A percentile compares a stretch with the other conserved stretches of the same genome.
phyloP scores from a whole-genome alignment of 2,888 invertebrate species.

The Xiphydria camelus region DNA sequence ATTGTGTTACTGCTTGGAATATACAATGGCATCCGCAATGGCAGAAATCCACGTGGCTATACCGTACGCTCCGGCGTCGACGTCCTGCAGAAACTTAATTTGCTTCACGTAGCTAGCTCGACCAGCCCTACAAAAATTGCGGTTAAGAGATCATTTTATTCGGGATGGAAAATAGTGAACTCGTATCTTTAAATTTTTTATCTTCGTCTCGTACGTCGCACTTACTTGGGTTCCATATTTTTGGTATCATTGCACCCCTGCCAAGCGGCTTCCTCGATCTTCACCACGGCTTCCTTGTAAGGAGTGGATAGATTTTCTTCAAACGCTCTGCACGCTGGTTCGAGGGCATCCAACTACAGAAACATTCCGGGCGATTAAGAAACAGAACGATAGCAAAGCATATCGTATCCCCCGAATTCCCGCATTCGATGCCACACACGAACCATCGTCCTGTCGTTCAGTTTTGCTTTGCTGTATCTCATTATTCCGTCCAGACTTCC shows the following conservation, averaged over 20 bases:
- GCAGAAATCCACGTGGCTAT: constrained; percentile 67
- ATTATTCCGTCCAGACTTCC: constrained; percentile 65
- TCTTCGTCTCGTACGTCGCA: constrained; percentile 3
- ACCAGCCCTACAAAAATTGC: constrained; percentile 63
- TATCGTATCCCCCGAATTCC: neutral
- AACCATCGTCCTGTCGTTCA: constrained; percentile 79
- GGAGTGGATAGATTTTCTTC: constrained; percentile 47
- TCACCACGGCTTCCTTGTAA: constrained; percentile 47
- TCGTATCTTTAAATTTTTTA: neutral
- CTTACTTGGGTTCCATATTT: constrained; percentile 63
- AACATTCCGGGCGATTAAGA: neutral
- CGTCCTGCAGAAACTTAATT: constrained; percentile 57
- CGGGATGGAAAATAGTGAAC: neutral
- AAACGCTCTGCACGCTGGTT: constrained; percentile 58
- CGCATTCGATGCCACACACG: constrained; percentile 2
- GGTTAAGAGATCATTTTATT: constrained; percentile 1
- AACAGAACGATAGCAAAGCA: neutral
- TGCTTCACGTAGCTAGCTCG: constrained; percentile 73
- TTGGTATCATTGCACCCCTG: constrained; percentile 60
- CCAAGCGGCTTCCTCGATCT: constrained; percentile 57
- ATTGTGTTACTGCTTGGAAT: constrained; percentile 1
- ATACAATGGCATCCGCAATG: constrained; percentile 41
- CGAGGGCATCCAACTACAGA: constrained; percentile 63
- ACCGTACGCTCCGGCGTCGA: constrained; percentile 75
- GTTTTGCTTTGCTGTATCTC: constrained; percentile 72